These are phyloP conservation scores for Euplagia quadripunctaria DNA, from an alignment of 2,888 invertebrate species.

Conservation along the genomic window DNA sequence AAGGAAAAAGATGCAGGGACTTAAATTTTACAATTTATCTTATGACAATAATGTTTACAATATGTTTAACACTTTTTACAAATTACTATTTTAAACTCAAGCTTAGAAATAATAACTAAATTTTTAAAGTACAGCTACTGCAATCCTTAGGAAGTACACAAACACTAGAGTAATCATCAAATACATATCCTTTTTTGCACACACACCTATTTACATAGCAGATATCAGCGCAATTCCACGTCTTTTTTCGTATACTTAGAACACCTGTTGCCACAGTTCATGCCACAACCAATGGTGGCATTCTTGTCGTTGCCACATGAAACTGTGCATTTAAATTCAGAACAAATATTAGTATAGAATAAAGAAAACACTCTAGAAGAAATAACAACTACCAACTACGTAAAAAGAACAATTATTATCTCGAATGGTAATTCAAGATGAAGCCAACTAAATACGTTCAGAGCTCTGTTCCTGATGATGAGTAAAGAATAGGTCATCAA, in stretches of 20 bases:
- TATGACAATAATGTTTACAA: no score
- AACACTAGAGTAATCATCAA: slow-evolving; percentile 25
- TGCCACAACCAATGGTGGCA: slow-evolving; percentile 46
- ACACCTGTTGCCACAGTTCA: slow-evolving; percentile 41
- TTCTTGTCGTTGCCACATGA: slow-evolving; percentile 46
- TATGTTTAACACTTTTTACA: no score
- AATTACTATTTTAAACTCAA: no score
- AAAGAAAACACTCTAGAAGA: not conserved
- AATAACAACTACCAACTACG: no score
- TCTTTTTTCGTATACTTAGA: slow-evolving; percentile 26
- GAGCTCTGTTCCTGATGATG: no score
- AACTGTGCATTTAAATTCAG: slow-evolving; percentile 13
- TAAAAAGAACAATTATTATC: no score
- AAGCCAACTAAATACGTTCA: no score
- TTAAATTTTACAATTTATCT: no score
- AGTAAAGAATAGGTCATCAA: no score
- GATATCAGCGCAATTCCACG: slow-evolving; percentile 1
- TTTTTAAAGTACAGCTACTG: slow-evolving; percentile 31
- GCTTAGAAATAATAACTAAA: not conserved
- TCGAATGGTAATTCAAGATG: no score
- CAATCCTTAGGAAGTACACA: slow-evolving; percentile 41
- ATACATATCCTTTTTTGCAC: slow-evolving; percentile 42
- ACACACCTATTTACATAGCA: slow-evolving; percentile 41
- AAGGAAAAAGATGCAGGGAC: no score
- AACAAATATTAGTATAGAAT: not conserved